Evolutionary conservation across 1,140 invertebrate species (phyloP), one percentile per base, ranked within the genome.

Genomic region (Zaprionus inermis): DNA sequence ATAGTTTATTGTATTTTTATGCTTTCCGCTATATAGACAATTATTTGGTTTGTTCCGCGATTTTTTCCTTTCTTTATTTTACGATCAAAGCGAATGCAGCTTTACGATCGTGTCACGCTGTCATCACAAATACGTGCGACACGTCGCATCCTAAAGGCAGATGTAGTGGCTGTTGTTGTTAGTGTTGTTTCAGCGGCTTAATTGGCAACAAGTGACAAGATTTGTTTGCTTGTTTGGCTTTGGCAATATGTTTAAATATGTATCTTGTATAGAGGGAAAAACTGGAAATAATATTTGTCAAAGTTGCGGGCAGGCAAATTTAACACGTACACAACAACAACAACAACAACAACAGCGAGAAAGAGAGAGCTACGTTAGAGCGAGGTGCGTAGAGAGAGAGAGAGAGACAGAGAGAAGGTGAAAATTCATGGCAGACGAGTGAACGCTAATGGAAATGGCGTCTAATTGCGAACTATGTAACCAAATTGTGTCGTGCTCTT

Each of bases 161-260:
- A 24, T 44, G 11, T n/a, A 49, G 44, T 20, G 16, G 44, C 18
- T 20, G 18, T 12, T 46, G n/a, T 34, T 69, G 7, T 34, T n/a
- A 24, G 18, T 38, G n/a, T 65, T 49, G 18, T 49, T 49, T 20
- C 14, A 1, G 41, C 46, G 10, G 24, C 72, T 79, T 82, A 86
- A 88, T 86, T 86, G 82, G 82, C 82, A 79, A 79, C 72, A 86
- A 86, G 83, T 82, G 79, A 88, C 83, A 79, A 79, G 83, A 79
- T 81, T 76, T 78, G 30, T 55, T 55, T 38, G 14, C 78, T 76
- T 78, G 30, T 54, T 54, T 38, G n/a, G 12, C 16, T 61, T 73
- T 60, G 44, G 55, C 65, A 46, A 58, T 80, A 63, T 63, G 72
- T 60, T 75, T 73, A 51, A 57, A 56, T 61, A 18, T 30, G 34